phyloP scores from a whole-genome alignment of 2,797 vertebrate genomes.

The Cossypha dichroa region DNA sequence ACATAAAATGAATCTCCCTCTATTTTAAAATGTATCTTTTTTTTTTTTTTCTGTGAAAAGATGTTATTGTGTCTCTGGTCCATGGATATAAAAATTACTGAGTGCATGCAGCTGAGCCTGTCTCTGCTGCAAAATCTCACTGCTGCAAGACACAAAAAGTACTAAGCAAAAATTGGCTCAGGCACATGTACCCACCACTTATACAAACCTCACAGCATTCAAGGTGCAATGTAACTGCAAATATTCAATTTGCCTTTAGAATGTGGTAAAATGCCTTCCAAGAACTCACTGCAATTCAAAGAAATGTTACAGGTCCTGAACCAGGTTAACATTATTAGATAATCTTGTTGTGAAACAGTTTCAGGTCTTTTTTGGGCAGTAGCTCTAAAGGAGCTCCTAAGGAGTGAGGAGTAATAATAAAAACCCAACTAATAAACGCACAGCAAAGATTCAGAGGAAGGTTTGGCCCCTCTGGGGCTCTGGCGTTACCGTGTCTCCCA shows the following conservation, averaged over 20 bases:
- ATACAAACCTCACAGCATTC: background rate
- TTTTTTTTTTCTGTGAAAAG: background rate
- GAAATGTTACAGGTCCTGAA: background rate
- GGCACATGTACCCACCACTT: background rate
- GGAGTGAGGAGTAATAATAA: background rate
- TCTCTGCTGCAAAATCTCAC: background rate
- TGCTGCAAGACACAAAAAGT: background rate
- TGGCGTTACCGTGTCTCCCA: slow-evolving; percentile 82
- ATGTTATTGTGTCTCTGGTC: slow-evolving; percentile 35
- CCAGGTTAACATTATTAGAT: background rate
- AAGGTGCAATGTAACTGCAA: background rate
- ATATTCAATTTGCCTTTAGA: background rate
- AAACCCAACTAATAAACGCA: background rate
- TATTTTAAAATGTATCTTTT: background rate
- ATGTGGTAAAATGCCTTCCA: background rate
- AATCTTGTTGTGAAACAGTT: background rate
- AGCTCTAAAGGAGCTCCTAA: background rate
- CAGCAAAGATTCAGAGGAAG: background rate
- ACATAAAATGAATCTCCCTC: slow-evolving; percentile 45
- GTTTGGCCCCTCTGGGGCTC: background rate
- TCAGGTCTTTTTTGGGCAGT: background rate
- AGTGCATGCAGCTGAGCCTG: background rate
- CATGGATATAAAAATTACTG: slow-evolving; percentile 14
- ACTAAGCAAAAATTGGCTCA: background rate
- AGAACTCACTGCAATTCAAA: background rate